phyloP scores from a whole-genome alignment of 2,113 vertebrate genomes.

The Motacilla alba region DNA sequence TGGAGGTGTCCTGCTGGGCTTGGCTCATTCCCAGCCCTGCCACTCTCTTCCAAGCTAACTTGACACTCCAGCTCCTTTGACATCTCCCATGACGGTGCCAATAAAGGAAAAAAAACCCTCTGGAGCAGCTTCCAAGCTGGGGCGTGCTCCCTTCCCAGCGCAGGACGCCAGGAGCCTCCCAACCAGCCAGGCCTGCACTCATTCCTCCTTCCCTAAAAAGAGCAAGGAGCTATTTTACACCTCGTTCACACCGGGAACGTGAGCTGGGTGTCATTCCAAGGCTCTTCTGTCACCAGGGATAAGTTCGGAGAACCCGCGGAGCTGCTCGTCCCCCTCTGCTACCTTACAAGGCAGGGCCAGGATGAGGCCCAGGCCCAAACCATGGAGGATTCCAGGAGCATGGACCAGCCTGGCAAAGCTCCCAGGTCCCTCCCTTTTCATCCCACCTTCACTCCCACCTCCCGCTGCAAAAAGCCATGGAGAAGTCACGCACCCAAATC shows the following conservation, averaged over 20 bases:
- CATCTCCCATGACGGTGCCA: not conserved
- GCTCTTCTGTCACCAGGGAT: constrained; percentile 1
- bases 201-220: constrained; percentile 40
- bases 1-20: not conserved
- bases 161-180: not conserved
- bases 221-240: constrained; percentile 52
- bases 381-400: not conserved
- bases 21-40: not conserved
- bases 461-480: accelerated
- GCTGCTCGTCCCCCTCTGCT: not conserved
- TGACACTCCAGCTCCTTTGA: not conserved
- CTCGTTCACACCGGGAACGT: constrained; percentile 1
- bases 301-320: not conserved
- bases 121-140: not conserved
- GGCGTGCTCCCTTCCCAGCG: not conserved
- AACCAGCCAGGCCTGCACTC: not conserved
- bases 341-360: constrained; percentile 41
- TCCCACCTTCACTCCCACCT: not conserved
- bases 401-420: not conserved
- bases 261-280: constrained; percentile 39
- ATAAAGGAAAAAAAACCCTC: not conserved
- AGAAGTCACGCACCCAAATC: accelerated
- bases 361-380: not conserved
- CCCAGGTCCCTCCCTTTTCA: not conserved
- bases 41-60: not conserved